phyloP scores from a whole-genome alignment of 1,140 invertebrate species.

The Drosophila pseudoananassae region DNA sequence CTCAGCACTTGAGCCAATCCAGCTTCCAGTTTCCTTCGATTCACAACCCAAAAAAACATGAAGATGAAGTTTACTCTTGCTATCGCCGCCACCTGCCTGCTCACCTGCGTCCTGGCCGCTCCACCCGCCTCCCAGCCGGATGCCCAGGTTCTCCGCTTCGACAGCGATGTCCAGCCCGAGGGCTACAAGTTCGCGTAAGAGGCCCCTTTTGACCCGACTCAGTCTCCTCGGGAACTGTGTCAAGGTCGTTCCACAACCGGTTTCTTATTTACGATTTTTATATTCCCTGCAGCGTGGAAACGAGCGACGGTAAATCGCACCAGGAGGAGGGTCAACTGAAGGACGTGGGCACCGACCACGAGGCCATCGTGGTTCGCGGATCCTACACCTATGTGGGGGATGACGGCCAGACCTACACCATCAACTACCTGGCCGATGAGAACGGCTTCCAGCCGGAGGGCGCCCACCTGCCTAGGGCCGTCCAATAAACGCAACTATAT shows the following conservation, averaged over 20 bases:
- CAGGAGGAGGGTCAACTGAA: conserved; percentile 87
- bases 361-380: conserved; percentile 86
- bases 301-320: conserved; percentile 88
- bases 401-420: conserved; percentile 88
- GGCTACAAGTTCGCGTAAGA: conserved; percentile 70
- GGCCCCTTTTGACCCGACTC: background rate
- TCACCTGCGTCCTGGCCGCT: conserved; percentile 45
- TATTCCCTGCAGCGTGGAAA: conserved; percentile 86
- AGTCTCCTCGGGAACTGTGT: conserved; percentile 39
- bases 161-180: conserved; percentile 69
- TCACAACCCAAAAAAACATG: background rate
- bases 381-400: conserved; percentile 86
- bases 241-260: conserved; percentile 57
- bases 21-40: background rate
- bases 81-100: conserved; percentile 37
- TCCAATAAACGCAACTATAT: conserved; percentile 36
- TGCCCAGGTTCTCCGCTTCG: conserved; percentile 63
- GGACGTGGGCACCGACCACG: conserved; percentile 84
- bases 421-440: conserved; percentile 91
- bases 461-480: conserved; percentile 85
- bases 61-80: conserved; percentile 58
- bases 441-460: conserved; percentile 90
- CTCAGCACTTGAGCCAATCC: conserved; percentile 38
- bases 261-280: conserved; percentile 23
- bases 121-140: conserved; percentile 48